Evolutionary conservation across 2,888 invertebrate genomes (phyloP), one percentile per base, ranked within the genome.

Genomic region (Eupeodes latifasciatus): DNA sequence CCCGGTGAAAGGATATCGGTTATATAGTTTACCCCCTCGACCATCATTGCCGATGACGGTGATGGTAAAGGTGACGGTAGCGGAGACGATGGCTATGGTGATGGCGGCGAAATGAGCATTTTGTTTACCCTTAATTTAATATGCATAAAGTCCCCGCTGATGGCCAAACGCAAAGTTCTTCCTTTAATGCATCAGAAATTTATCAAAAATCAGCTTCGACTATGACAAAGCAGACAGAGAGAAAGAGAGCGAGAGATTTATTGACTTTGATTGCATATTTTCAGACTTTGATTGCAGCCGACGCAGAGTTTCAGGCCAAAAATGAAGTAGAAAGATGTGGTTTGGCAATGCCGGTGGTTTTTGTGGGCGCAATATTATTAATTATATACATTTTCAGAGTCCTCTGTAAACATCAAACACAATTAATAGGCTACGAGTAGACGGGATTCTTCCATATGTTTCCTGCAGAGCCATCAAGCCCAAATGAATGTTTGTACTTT

Each of bases 41-140:
- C 64, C 64, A 64, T 64, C 64, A 9, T 66, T 49, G 12, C 27
- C 2, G 62, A 10, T 5, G 40, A 40, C 0, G 40, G 40, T 9
- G 40, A 9, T 0, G 4, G n/a, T n/a, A 9, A 10, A 59, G 36
- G n/a, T n/a, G 49, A 14, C 2, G 27, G 2, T 1, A 27, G 27
- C 2, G 27, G 27, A 27, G 27, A 2, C 27, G 27, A 27, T 27
- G 27, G 27, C 27, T 27, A 27, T 27, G 27, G 27, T 3, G 34
- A 36, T 44, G 51, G 57, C 66, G 66, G 72, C 64, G 49, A 84
- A 81, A 77, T 81, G 84, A 87, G 84, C 84, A 16, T 80, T 77
- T 84, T 84, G 84, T 84, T 87, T 87, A 77, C 87, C 80, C 87
- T 84, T 80, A 87, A 87, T 87, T 87, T 81, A 80, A 87, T 84